Percentiles rank a stretch among this genome's conserved stretches.
These are phyloP conservation scores for Zaprionus africanus DNA, from an alignment of 1,140 invertebrate species.

Conservation along the genomic window DNA sequence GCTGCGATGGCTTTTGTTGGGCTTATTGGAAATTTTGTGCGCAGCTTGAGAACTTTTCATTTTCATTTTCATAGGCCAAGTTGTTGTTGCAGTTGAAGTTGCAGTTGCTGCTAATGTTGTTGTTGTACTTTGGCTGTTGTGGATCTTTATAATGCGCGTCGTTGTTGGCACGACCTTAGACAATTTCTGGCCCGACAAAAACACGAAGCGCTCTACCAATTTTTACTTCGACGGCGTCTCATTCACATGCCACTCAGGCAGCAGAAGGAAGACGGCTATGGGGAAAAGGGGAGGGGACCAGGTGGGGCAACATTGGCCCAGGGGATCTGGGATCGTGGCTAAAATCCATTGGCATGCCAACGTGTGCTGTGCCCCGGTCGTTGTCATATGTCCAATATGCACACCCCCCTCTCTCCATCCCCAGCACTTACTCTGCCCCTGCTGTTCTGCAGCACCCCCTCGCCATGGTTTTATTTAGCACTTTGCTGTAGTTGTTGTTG, in stretches of 20 bases:
- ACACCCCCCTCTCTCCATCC: neutral
- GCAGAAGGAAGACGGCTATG: neutral
- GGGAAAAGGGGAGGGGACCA: neutral
- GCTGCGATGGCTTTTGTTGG: conserved; percentile 16
- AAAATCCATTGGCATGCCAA: conserved; percentile 56
- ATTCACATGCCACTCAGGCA: conserved; percentile 76
- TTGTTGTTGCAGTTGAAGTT: conserved; percentile 1
- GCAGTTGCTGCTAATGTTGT: conserved; percentile 5
- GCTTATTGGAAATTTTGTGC: conserved; percentile 30
- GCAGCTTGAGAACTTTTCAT: conserved; percentile 74
- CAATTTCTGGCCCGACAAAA: conserved; percentile 60
- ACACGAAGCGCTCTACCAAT: conserved; percentile 40
- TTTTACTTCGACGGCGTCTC: conserved; percentile 43
- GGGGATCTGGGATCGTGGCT: conserved; percentile 36
- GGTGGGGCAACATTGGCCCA: conserved; percentile 26
- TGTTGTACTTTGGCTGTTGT: conserved; percentile 27
- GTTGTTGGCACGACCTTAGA: conserved; percentile 76
- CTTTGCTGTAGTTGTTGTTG: conserved; percentile 44
- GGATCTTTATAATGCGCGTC: conserved; percentile 72
- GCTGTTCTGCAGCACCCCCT: neutral
- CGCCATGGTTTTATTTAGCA: conserved; percentile 61
- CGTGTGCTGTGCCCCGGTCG: conserved; percentile 41
- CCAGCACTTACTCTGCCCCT: neutral
- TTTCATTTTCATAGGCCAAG: conserved; percentile 61
- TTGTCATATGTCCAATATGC: conserved; percentile 37